These are phyloP conservation scores for Pipistrellus pygmaeus DNA, from an alignment of 2,797 vertebrate genomes.

Conservation along the genomic window DNA sequence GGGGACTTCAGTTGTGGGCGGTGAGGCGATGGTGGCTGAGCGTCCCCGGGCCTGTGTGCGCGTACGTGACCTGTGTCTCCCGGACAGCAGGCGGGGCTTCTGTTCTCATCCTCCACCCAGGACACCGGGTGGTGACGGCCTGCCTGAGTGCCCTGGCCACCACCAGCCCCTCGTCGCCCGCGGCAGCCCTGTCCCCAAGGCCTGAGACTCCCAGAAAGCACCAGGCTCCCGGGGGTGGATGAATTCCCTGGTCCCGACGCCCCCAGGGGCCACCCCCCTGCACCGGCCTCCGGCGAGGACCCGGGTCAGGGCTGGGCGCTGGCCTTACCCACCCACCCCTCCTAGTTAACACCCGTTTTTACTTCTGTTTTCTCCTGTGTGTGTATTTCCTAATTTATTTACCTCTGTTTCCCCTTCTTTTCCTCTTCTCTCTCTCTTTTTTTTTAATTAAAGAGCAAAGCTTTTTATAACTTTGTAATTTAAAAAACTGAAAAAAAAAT, in stretches of 20 bases:
- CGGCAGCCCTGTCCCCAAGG: slow-evolving; percentile 60
- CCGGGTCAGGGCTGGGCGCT: slow-evolving; percentile 72
- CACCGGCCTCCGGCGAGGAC: slow-evolving; percentile 78
- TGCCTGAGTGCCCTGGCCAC: not conserved
- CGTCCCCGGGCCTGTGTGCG: not conserved
- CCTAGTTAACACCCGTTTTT: slow-evolving; percentile 86
- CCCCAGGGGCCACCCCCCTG: slow-evolving; percentile 46
- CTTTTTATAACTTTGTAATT: slow-evolving; percentile 93
- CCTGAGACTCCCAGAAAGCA: slow-evolving; percentile 75
- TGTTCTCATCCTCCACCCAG: slow-evolving; percentile 10
- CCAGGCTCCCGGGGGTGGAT: slow-evolving; percentile 77
- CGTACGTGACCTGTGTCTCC: slow-evolving; percentile 52
- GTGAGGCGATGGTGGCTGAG: slow-evolving; percentile 63
- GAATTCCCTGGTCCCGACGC: slow-evolving; percentile 72
- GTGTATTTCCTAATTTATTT: slow-evolving; percentile 91
- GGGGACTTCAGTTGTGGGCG: slow-evolving; percentile 56
- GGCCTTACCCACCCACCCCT: slow-evolving; percentile 80
- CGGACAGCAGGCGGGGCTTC: slow-evolving; percentile 22
- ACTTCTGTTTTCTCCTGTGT: slow-evolving; percentile 80
- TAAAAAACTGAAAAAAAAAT: slow-evolving; percentile 90
- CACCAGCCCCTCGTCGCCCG: not conserved
- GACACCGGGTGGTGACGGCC: not conserved
- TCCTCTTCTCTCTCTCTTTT: slow-evolving; percentile 75
- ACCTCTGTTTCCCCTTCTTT: slow-evolving; percentile 86
- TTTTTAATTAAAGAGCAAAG: slow-evolving; percentile 91